phyloP scores from a whole-genome alignment of 2,797 vertebrate species.

The Enteromius radiatus region DNA sequence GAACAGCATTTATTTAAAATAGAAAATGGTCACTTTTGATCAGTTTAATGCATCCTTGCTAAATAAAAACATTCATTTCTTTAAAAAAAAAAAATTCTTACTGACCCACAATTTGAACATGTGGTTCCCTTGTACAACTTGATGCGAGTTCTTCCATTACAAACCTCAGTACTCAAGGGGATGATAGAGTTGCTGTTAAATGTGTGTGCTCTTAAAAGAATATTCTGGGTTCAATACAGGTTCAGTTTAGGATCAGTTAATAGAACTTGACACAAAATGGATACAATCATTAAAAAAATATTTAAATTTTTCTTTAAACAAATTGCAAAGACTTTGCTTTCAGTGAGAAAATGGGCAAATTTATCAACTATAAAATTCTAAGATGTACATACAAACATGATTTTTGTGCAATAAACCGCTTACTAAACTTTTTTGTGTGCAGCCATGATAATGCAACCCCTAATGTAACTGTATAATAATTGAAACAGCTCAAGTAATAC shows the following conservation, averaged over 20 bases:
- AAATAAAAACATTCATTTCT: background rate
- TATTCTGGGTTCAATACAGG: background rate
- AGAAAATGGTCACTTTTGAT: background rate
- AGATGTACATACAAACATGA: background rate
- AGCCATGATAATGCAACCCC: background rate
- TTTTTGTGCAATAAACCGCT: background rate
- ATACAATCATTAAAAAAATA: background rate
- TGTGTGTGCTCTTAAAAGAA: background rate
- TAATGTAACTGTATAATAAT: background rate
- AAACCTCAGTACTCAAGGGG: constrained; percentile 8
- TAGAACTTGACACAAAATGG: background rate
- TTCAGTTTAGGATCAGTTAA: too few relatives aligned
- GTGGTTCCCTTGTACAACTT: background rate
- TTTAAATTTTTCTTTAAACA: background rate
- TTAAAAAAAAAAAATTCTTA: background rate
- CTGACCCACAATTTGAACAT: background rate
- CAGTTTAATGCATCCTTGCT: background rate
- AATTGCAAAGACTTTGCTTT: background rate
- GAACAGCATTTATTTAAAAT: background rate
- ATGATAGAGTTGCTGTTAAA: background rate
- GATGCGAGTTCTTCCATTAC: background rate
- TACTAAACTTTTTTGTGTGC: background rate
- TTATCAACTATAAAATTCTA: background rate
- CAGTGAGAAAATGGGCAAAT: background rate
- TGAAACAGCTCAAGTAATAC: background rate